A percentile compares a stretch with the other conserved stretches of the same genome.
Conservation (phyloP, 2,888 invertebrate genomes). For the Aleiodes testaceus region DNA sequence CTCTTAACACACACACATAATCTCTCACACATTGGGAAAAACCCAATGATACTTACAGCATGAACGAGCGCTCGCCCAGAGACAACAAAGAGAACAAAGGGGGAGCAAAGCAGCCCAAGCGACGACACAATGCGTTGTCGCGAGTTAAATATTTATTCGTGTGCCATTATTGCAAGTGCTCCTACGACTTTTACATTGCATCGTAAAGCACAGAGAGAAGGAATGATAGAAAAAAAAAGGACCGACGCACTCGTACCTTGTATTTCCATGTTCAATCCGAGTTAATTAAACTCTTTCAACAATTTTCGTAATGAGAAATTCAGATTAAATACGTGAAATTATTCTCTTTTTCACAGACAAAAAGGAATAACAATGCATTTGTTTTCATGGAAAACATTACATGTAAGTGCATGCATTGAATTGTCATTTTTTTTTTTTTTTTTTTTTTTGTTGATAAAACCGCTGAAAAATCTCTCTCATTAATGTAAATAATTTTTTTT, state of each 20-base stretch:
- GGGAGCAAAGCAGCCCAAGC: constrained; percentile 26
- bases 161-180: constrained; percentile 36
- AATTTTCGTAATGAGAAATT: constrained; percentile 23
- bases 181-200: constrained; percentile 23
- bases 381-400: too few relatives aligned
- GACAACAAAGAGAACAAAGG: constrained; percentile 43
- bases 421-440: too few relatives aligned
- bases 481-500: too few relatives aligned
- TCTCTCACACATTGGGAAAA: background rate
- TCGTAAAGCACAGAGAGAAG: constrained; percentile 11
- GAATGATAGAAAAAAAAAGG: background rate
- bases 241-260: background rate
- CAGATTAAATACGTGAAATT: background rate
- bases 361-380: too few relatives aligned
- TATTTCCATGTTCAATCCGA: constrained; percentile 21
- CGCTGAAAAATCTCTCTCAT: too few relatives aligned
- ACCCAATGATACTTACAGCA: constrained; percentile 37
- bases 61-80: constrained; percentile 36
- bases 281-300: constrained; percentile 21
- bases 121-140: constrained; percentile 40
- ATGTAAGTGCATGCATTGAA: too few relatives aligned
- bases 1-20: background rate
- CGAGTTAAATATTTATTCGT: constrained; percentile 41
- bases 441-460: too few relatives aligned
- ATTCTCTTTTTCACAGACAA: background rate